Conservation (phyloP, 2,113 vertebrate species). For the Hippocampus barbouri region DNA sequence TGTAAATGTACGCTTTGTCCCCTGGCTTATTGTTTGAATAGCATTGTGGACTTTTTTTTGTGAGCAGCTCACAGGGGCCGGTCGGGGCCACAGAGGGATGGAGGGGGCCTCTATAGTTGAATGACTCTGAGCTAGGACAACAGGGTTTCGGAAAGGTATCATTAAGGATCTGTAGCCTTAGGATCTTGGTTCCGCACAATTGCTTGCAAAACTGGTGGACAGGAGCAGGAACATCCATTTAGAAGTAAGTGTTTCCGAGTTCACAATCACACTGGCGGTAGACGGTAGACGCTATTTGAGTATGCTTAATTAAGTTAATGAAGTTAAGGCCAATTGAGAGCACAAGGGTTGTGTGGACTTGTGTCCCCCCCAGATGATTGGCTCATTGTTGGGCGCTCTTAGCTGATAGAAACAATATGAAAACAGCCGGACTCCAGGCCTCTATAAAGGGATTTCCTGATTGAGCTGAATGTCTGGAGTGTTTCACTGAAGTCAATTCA, state of each 20-base stretch:
- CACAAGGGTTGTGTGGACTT: slow-evolving; percentile 4
- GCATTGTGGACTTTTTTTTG: slow-evolving; percentile 80
- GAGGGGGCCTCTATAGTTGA: slow-evolving; percentile 67
- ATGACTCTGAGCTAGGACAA: slow-evolving; percentile 76
- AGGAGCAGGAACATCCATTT: background rate
- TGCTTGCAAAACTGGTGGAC: background rate
- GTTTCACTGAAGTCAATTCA: slow-evolving; percentile 57
- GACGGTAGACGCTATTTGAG: background rate
- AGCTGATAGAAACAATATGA: slow-evolving; percentile 44
- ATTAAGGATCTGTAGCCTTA: slow-evolving; percentile 45
- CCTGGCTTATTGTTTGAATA: slow-evolving; percentile 83
- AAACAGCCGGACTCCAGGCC: slow-evolving; percentile 40
- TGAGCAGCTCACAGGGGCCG: slow-evolving; percentile 68
- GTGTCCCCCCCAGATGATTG: slow-evolving; percentile 6
- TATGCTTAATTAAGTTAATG: slow-evolving; percentile 2
- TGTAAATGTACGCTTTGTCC: slow-evolving; percentile 90
- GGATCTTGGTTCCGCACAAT: slow-evolving; percentile 16
- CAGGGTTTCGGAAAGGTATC: slow-evolving; percentile 69
- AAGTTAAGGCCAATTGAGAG: slow-evolving; percentile 18
- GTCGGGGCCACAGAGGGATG: slow-evolving; percentile 56
- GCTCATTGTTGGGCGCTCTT: slow-evolving; percentile 19
- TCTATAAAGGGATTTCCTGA: slow-evolving; percentile 57
- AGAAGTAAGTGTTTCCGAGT: background rate
- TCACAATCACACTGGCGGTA: background rate
- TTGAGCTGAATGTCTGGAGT: slow-evolving; percentile 52